These are phyloP conservation scores for Siniperca scherzeri DNA, from an alignment of 2,797 vertebrate genomes.

Conservation along the genomic window DNA sequence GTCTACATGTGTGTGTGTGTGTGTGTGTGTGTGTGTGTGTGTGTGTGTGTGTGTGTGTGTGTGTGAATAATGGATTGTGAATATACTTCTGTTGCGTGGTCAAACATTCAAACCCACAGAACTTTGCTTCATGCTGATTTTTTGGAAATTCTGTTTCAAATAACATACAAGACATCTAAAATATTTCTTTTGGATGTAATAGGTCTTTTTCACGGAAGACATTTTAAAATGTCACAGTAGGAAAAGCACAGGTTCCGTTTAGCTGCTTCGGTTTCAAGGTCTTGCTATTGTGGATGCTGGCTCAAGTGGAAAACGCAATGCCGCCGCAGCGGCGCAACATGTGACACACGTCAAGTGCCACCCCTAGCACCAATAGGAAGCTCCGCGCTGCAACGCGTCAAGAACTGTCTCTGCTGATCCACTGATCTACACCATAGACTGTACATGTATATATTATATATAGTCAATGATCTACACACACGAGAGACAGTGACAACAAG, in stretches of 20 bases:
- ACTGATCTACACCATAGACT: no score
- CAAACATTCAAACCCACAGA: constrained; percentile 26
- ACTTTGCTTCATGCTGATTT: not conserved
- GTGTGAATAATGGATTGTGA: no score
- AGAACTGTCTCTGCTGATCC: no score
- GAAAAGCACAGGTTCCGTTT: not conserved
- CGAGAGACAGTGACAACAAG: no score
- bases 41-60: constrained; percentile 10
- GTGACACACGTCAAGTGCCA: no score
- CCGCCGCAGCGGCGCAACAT: no score
- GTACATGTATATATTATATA: no score
- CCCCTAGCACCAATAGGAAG: no score
- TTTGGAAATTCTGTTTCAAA: not conserved
- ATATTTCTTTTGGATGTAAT: not conserved
- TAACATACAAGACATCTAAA: not conserved
- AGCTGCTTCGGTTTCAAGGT: constrained; percentile 9
- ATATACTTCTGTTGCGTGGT: no score
- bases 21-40: constrained; percentile 16
- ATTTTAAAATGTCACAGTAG: not conserved
- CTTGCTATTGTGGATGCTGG: not conserved
- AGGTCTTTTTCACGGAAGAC: not conserved
- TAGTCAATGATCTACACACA: no score
- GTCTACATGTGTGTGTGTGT: constrained; percentile 5
- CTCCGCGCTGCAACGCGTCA: no score
- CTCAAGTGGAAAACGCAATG: not conserved